Conservation (phyloP, 2,113 vertebrate species). For the Neolamprologus tretocephalus region DNA sequence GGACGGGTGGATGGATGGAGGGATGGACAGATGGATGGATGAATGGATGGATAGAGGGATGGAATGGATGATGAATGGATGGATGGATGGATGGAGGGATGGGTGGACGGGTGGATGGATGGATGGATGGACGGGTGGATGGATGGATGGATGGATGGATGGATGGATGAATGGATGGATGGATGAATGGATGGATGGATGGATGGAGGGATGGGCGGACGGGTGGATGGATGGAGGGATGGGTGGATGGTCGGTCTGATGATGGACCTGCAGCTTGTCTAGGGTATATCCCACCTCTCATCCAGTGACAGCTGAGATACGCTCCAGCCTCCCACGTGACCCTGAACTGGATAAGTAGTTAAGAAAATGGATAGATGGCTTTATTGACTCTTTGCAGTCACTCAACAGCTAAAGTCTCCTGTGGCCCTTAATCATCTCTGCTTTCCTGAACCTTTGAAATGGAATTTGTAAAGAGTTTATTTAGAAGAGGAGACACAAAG, state of each 20-base stretch:
- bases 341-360: not conserved
- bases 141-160: accelerated
- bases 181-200: accelerated
- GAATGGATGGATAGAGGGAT: accelerated
- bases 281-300: not conserved
- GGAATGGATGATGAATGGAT: accelerated
- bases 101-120: accelerated
- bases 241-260: accelerated
- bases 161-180: accelerated
- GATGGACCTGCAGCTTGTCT: not conserved
- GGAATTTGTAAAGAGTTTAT: not conserved
- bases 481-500: not conserved
- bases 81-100: accelerated
- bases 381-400: not conserved
- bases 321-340: not conserved
- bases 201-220: accelerated
- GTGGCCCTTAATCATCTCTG: not conserved
- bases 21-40: accelerated
- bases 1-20: accelerated
- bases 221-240: accelerated
- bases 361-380: not conserved
- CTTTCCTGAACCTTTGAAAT: not conserved
- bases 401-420: not conserved
- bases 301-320: not conserved
- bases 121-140: accelerated